These are phyloP conservation scores for Coecobrya sp. DNA, from an alignment of 2,888 invertebrate species.

Conservation along the genomic window DNA sequence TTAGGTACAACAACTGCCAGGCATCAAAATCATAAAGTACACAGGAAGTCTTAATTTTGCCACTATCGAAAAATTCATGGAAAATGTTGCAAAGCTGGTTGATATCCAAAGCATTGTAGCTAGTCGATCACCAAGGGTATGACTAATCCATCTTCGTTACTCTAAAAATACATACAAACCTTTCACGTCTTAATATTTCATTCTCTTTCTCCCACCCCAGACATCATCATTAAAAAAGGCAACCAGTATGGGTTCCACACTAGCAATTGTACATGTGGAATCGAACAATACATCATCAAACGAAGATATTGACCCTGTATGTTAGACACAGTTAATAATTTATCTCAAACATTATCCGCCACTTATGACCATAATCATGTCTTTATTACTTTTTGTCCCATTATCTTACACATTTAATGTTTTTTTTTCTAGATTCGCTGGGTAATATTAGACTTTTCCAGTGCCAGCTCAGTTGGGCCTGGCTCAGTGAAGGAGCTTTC, in stretches of 20 bases:
- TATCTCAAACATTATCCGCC: background rate
- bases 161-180: background rate
- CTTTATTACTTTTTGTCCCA: background rate
- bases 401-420: too few species aligned
- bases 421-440: conserved; percentile 21
- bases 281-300: background rate
- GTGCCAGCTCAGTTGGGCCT: conserved; percentile 73
- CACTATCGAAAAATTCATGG: conserved; percentile 88
- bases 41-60: conserved; percentile 93
- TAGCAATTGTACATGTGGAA: conserved; percentile 32
- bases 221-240: conserved; percentile 42
- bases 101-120: conserved; percentile 45
- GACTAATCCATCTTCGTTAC: background rate
- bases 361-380: background rate
- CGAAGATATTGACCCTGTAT: conserved; percentile 5
- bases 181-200: background rate
- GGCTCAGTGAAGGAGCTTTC: conserved; percentile 58
- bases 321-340: background rate
- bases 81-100: conserved; percentile 57
- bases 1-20: conserved; percentile 91
- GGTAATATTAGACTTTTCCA: conserved; percentile 73
- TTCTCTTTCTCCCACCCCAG: conserved; percentile 25
- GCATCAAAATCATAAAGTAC: conserved; percentile 93
- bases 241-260: conserved; percentile 36
- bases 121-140: background rate